Evolutionary conservation across 2,888 invertebrate genomes (phyloP).

Genomic region (Sepioteuthis lessoniana): DNA sequence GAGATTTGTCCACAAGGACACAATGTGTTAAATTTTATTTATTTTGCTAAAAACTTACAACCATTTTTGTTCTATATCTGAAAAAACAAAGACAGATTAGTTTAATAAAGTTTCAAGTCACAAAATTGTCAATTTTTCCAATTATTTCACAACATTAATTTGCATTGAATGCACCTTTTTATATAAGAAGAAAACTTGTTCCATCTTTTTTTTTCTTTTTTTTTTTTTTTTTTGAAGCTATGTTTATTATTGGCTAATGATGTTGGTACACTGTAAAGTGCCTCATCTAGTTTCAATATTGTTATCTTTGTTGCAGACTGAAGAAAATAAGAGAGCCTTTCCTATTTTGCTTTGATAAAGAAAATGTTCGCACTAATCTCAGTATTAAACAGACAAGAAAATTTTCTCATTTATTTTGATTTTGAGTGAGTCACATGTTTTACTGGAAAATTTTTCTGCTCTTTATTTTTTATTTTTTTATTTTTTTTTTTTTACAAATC

Average conservation of each 20-base stretch:
- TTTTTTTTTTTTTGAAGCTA: too few species aligned
- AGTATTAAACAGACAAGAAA: neutral
- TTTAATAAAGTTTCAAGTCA: too few species aligned
- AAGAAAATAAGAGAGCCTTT: slow-evolving; percentile 36
- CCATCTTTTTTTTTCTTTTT: too few species aligned
- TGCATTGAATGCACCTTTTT: too few species aligned
- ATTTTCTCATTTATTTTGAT: neutral
- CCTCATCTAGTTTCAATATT: neutral
- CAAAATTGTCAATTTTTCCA: too few species aligned
- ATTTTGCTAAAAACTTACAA: neutral
- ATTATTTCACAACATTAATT: too few species aligned
- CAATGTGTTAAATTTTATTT: neutral
- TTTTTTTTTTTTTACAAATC: too few species aligned
- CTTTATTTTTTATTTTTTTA: too few species aligned
- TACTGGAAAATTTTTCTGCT: too few species aligned
- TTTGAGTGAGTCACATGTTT: neutral
- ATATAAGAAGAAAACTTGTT: too few species aligned
- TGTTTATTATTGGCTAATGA: neutral
- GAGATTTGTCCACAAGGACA: neutral
- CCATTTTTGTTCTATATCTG: neutral
- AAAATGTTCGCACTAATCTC: neutral
- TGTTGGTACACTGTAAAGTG: neutral
- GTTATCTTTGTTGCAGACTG: slow-evolving; percentile 40
- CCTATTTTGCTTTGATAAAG: slow-evolving; percentile 1
- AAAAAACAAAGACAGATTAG: too few species aligned